A percentile compares a stretch with the other conserved stretches of the same genome.
Conservation (phyloP, 2,888 invertebrate species). For the Tipula confusa region DNA sequence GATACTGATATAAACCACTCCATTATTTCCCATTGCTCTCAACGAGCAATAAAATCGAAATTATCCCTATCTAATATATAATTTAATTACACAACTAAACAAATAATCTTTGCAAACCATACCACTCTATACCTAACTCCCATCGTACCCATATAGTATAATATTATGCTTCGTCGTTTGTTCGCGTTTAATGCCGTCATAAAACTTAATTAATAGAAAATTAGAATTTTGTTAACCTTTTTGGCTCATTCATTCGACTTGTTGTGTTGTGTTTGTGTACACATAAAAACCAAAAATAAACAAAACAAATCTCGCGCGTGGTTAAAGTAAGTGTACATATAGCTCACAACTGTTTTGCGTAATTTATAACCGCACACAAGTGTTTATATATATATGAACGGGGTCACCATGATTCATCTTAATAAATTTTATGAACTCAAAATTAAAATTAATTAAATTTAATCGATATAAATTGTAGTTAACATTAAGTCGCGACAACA, state of each 20-base stretch:
- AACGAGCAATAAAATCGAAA: background rate
- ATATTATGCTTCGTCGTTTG: background rate
- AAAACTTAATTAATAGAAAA: background rate
- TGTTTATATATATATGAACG: background rate
- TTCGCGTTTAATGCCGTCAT: background rate
- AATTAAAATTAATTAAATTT: background rate
- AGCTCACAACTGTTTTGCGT: background rate
- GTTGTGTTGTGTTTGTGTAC: background rate
- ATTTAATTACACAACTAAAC: background rate
- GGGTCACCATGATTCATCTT: background rate
- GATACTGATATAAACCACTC: too few species aligned
- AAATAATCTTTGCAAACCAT: background rate
- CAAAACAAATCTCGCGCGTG: background rate
- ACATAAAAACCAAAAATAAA: background rate
- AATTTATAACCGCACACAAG: background rate
- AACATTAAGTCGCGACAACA: background rate
- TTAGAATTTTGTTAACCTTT: constrained; percentile 25
- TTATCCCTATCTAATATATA: background rate
- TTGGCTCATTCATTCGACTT: background rate
- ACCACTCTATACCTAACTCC: background rate
- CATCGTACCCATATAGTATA: background rate
- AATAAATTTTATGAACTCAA: background rate
- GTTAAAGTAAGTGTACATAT: background rate
- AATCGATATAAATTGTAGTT: background rate
- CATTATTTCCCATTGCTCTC: too few species aligned